Evolutionary conservation across 2,888 invertebrate species (phyloP).

Genomic region (Tenthredo distinguenda): DNA sequence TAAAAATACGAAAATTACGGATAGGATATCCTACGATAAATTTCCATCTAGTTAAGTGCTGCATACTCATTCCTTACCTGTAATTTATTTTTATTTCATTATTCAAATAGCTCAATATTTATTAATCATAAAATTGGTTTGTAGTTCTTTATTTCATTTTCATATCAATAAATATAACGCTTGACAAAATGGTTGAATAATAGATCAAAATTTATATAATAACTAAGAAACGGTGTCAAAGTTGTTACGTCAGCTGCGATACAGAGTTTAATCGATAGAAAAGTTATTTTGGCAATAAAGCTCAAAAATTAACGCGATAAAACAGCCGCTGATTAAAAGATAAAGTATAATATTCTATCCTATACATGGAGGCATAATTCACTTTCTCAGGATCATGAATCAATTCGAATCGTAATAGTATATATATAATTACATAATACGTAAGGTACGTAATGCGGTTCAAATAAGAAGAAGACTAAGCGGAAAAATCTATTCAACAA

Average conservation of each 20-base stretch:
- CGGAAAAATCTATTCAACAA: too few species aligned
- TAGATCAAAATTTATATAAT: background rate
- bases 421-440: too few species aligned
- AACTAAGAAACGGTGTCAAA: background rate
- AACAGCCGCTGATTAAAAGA: background rate
- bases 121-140: background rate
- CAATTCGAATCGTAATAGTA: too few species aligned
- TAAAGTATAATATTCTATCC: background rate
- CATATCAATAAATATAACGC: background rate
- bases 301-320: background rate
- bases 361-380: too few species aligned
- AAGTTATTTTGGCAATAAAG: background rate
- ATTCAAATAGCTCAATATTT: background rate
- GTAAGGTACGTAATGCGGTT: too few species aligned
- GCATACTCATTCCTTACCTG: background rate
- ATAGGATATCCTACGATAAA: constrained; percentile 5
- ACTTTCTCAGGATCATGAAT: too few species aligned
- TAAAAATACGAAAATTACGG: background rate
- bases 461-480: too few species aligned
- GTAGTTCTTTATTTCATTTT: background rate
- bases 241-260: background rate
- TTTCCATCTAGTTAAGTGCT: background rate
- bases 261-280: too few species aligned
- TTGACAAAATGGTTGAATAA: too few species aligned
- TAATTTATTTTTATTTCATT: background rate